Base-by-base conservation (phyloP, 2,113 vertebrate species). In the Chaenogobius annularis region DNA sequence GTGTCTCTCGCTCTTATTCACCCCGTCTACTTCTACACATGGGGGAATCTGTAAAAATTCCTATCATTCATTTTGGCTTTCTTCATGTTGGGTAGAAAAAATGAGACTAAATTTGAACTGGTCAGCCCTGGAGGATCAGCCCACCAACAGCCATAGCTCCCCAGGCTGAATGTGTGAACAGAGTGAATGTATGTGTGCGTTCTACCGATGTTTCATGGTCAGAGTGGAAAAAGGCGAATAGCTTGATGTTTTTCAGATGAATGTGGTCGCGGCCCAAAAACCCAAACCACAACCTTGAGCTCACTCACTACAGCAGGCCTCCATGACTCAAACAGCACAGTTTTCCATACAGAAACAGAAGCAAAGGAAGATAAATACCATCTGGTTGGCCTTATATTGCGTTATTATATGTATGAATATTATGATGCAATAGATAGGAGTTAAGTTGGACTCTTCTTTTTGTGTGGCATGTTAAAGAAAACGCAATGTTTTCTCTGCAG, bases 281-380 rank as follows among this genome's bases (percentile, higher is more conserved):
- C 90, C 86, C 50, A 84, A 90, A 93, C 92, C 92, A 90, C 91
- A 93, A 79, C 91, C 90, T 93, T 93, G 91, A 93, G 89, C 90
- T 85, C 89, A 75, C 82, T 83, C 78, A 89, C 91, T 90, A 75
- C 87, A 86, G 66, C 77, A 82, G 87, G 80, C 88, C 84, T 88
- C 85, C 83, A 55, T 86, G 82, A 90, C 90, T 87, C 84, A 84
- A 90, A 92, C 85, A 86, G 82, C 63, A 62, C 74, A 48, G 69
- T 72, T 81, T 81, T 79, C 35, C 61, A 74, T 88, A 78, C 54
- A 83, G 75, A 85, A 81, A 85, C 52, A 70, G 77, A 85, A 68
- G 74, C 74, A 58, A 78, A 70, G 54, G 61, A 23, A 61, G 70
- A 83, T 74, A 72, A 61, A 12, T 20, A 64, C 69, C 78, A 66